Evolutionary conservation across 2,888 invertebrate genomes (phyloP), one percentile per base, ranked within the genome.

Genomic region (Perdita meconis): DNA sequence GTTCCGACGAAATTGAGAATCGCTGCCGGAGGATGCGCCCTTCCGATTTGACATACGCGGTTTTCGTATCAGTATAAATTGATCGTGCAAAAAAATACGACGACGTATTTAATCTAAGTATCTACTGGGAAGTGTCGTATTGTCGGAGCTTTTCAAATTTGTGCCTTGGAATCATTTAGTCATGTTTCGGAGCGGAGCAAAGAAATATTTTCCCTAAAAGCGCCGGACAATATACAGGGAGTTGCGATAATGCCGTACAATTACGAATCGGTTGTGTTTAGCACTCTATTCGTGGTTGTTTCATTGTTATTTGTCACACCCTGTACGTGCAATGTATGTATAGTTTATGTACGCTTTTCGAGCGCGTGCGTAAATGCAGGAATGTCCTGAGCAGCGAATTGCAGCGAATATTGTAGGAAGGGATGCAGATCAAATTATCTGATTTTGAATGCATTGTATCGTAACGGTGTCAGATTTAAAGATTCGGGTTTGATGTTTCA

Each of bases 11-110:
- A 30, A 6, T 12, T 72, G 72, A 61, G 68, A 61, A 60, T 30
- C 68, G 19, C 68, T 68, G 68, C 13, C 12, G 5, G 24, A 26
- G 34, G 42, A 71, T 71, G 42, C 59, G 42, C 50, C 40, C 24
- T 50, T 26, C 19, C 34, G 53, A 1, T 22, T 56, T 34, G 36
- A 51, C 13, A 26, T 13, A 16, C n/a, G n/a, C n/a, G n/a, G n/a
- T n/a, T n/a, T n/a, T n/a, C n/a, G n/a, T n/a, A n/a, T n/a, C n/a
- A n/a, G n/a, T n/a, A n/a, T n/a, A n/a, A n/a, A n/a, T n/a, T n/a
- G n/a, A n/a, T n/a, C n/a, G n/a, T n/a, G n/a, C n/a, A n/a, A n/a
- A n/a, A n/a, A n/a, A n/a, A n/a, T n/a, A n/a, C n/a, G n/a, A n/a
- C n/a, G n/a, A n/a, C n/a, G n/a, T n/a, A n/a, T n/a, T n/a, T n/a